Evolutionary conservation across 2,888 invertebrate species (phyloP), one percentile per base, ranked within the genome.

Genomic region (Cephus pulcher): DNA sequence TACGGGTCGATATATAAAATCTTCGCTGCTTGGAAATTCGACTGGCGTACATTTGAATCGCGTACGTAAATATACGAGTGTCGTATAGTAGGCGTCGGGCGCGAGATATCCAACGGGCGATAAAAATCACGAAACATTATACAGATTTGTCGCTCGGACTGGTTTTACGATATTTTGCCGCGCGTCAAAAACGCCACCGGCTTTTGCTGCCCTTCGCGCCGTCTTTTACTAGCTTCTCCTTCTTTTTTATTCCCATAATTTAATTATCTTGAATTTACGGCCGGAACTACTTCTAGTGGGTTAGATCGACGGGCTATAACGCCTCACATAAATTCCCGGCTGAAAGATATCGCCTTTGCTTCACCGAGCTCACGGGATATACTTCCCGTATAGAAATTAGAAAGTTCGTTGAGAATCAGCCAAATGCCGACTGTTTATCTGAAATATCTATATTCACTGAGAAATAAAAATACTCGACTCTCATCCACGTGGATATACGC

Each of bases 111-210:
- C 56, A 56, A 56, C 56, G 56, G 56, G 86, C 88, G 89, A 90
- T 91, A 91, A 91, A 91, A 89, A 90, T 91, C 90, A 90, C 88
- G 86, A 87, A 86, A 90, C 90, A 90, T 90, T 90, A 90, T 90
- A 89, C 90, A 90, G 90, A 91, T 91, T 91, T 91, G 91, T 90
- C 90, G 89, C 88, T 88, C 88, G 89, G 88, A 86, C 88, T 90
- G 89, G 81, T 91, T 91, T 91, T 91, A 91, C 89, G 91, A 89
- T 90, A 89, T 90, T 90, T 88, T 89, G 87, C 84, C 88, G 82
- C 85, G 86, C 85, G 85, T 82, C 83, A 81, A 81, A 83, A 56
- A 23, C 56, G 56, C 56, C 56, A 56, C 56, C 23, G 56, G 56
- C 56, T 56, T 56, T 56, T 56, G 56, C 56, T 23, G 56, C 23